Conservation (phyloP, 2,797 vertebrate genomes). For the Oreochromis mossambicus region DNA sequence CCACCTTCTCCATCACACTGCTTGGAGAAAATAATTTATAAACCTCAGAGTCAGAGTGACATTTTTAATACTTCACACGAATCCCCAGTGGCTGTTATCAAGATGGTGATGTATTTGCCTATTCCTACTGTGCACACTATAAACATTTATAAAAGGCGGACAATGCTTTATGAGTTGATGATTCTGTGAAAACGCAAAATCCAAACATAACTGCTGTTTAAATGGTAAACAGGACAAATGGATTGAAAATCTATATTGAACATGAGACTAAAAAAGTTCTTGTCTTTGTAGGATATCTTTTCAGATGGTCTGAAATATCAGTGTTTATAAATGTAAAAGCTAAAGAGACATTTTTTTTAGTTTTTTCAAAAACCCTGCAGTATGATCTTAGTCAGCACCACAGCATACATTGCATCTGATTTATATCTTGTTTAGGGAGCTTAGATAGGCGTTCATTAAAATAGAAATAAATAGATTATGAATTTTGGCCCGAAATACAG, state of each 20-base stretch:
- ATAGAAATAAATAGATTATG: neutral
- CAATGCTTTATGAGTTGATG: neutral
- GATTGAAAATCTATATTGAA: neutral
- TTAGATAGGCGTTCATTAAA: accelerated
- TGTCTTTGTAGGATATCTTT: neutral
- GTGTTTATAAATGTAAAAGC: neutral
- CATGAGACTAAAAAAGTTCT: neutral
- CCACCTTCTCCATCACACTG: neutral
- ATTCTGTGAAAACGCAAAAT: slow-evolving; percentile 1
- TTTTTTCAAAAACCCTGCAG: neutral
- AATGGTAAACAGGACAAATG: neutral
- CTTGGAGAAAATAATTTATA: neutral
- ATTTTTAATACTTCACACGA: slow-evolving; percentile 21
- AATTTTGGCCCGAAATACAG: neutral
- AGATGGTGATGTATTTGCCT: slow-evolving; percentile 2
- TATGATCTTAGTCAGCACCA: neutral
- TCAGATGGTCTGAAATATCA: neutral
- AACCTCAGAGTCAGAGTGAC: slow-evolving; percentile 18
- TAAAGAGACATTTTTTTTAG: neutral
- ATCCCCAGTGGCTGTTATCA: neutral
- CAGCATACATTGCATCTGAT: neutral
- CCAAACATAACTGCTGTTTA: neutral
- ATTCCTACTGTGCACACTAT: neutral
- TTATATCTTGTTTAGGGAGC: neutral
- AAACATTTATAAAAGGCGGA: neutral